A percentile compares a stretch with the other conserved stretches of the same genome.
These are phyloP conservation scores for Syngnathoides biaculeatus DNA, from an alignment of 2,113 vertebrate genomes.

Conservation along the genomic window DNA sequence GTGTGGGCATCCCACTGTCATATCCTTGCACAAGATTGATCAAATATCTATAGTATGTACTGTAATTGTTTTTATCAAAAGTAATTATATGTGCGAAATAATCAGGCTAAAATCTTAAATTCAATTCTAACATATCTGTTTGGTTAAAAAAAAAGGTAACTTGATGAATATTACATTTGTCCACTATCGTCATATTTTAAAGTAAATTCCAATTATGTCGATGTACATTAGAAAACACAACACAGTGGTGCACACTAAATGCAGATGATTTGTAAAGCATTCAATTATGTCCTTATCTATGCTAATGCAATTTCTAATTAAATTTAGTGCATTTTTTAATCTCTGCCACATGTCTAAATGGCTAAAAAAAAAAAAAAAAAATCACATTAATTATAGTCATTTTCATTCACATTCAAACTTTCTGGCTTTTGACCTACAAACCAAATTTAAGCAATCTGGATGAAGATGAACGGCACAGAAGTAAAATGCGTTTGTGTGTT, in stretches of 20 bases:
- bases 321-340: slow-evolving; percentile 72
- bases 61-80: background rate
- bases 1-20: background rate
- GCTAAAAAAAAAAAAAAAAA: no score
- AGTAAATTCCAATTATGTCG: background rate
- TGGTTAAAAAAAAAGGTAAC: background rate
- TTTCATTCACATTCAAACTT: slow-evolving; percentile 47
- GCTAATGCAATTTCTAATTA: slow-evolving; percentile 64
- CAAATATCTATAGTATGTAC: background rate
- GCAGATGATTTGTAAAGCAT: slow-evolving; percentile 10
- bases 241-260: slow-evolving; percentile 13
- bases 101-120: background rate
- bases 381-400: slow-evolving; percentile 69
- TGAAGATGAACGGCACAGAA: slow-evolving; percentile 14
- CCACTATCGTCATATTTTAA: background rate
- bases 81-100: background rate
- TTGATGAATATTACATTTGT: background rate
- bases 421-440: slow-evolving; percentile 29
- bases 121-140: background rate
- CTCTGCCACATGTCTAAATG: slow-evolving; percentile 67
- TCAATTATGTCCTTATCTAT: slow-evolving; percentile 31
- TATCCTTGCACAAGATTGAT: background rate
- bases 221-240: slow-evolving; percentile 6
- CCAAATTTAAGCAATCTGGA: slow-evolving; percentile 47
- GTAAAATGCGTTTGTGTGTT: slow-evolving; percentile 9